Percentiles rank a stretch among this genome's conserved stretches.
These are phyloP conservation scores for Haemorhous mexicanus DNA, from an alignment of 2,113 vertebrate species.

Conservation along the genomic window DNA sequence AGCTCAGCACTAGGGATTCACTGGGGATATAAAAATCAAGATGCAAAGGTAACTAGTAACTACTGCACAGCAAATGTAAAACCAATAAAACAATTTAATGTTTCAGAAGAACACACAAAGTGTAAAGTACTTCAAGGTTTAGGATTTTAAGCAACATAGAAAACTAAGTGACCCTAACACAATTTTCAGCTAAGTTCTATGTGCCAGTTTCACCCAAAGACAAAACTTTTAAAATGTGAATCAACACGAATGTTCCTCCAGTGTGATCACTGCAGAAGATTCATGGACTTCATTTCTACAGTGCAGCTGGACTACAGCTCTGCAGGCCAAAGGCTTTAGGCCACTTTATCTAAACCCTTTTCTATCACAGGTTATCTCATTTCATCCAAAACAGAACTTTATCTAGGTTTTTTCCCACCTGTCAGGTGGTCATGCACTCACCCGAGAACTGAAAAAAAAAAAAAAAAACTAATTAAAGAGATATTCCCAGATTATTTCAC, in stretches of 20 bases:
- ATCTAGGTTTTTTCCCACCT: neutral
- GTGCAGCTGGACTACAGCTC: neutral
- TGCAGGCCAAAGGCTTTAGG: neutral
- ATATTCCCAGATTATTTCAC: neutral
- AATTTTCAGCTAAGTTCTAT: neutral
- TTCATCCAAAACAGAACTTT: neutral
- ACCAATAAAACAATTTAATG: fast-evolving
- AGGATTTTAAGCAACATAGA: neutral
- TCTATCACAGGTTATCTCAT: neutral
- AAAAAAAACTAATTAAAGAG: neutral
- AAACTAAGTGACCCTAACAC: neutral
- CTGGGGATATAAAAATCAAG: neutral
- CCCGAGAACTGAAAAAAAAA: neutral
- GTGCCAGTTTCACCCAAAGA: neutral
- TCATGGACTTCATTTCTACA: neutral
- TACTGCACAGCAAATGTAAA: neutral
- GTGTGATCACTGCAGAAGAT: fast-evolving
- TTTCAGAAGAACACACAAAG: neutral
- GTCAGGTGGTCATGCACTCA: neutral
- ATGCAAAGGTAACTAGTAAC: neutral
- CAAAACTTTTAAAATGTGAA: fast-evolving
- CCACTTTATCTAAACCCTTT: neutral
- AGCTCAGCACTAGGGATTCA: neutral
- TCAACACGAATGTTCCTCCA: neutral
- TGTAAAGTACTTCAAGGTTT: neutral